Conservation (phyloP, 92 coral and sea anemone genomes). For the Palythoa heliodiscus region DNA sequence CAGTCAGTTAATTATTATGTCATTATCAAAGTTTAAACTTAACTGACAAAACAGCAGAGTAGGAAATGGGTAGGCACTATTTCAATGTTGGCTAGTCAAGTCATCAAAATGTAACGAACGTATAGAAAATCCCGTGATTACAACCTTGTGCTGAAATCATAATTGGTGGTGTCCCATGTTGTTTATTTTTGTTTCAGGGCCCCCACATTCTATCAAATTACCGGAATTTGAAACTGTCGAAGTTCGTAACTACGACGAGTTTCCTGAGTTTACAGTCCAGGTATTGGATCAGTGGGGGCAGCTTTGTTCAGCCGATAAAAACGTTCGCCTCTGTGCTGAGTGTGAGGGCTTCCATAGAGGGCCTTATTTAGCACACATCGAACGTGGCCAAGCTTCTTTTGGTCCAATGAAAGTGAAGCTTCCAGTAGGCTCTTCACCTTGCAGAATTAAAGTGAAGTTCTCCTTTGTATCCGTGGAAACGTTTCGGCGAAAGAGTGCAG, state of each 20-base stretch:
- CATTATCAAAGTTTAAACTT: no score
- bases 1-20: no score
- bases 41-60: no score
- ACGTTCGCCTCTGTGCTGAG: slow-evolving; percentile 59
- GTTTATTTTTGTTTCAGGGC: slow-evolving; percentile 51
- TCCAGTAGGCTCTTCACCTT: slow-evolving; percentile 66
- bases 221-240: slow-evolving; percentile 78
- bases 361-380: slow-evolving; percentile 67
- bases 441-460: slow-evolving; percentile 65
- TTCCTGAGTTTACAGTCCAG: slow-evolving; percentile 78
- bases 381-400: slow-evolving; percentile 71
- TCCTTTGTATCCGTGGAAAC: slow-evolving; percentile 68
- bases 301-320: slow-evolving; percentile 68
- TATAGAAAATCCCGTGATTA: no score
- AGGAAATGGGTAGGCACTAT: no score
- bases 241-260: slow-evolving; percentile 79
- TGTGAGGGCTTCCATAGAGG: slow-evolving; percentile 79
- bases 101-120: no score
- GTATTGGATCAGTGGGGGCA: slow-evolving; percentile 86
- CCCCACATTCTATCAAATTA: slow-evolving; percentile 69
- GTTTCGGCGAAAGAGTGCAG: slow-evolving; percentile 65
- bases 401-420: slow-evolving; percentile 71
- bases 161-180: no score
- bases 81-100: no score
- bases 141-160: no score